These are phyloP conservation scores for Liasis olivaceus DNA, from an alignment of 2,797 vertebrate genomes.

Conservation along the genomic window DNA sequence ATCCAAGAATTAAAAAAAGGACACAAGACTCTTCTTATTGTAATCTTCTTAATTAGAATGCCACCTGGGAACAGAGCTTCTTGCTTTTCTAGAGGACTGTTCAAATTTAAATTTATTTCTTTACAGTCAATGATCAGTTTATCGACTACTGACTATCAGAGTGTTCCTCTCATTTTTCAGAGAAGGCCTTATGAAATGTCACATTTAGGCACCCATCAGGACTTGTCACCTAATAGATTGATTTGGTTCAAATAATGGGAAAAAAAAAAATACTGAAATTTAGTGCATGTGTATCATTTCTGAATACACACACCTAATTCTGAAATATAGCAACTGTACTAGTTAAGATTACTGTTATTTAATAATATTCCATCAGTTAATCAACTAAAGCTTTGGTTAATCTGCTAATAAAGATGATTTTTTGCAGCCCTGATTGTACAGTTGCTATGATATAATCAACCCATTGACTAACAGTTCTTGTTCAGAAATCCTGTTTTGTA, in stretches of 20 bases:
- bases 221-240: neutral
- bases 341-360: neutral
- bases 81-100: neutral
- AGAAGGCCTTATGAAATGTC: neutral
- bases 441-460: neutral
- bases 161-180: neutral
- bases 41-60: neutral
- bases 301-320: neutral
- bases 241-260: neutral
- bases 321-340: neutral
- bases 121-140: neutral
- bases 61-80: neutral
- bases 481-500: neutral
- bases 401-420: neutral
- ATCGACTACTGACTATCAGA: neutral
- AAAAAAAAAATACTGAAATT: neutral
- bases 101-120: neutral
- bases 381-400: neutral
- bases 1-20: neutral
- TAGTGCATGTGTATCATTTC: neutral
- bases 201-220: neutral
- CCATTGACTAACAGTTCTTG: neutral
- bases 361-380: neutral
- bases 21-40: neutral
- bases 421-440: neutral